Evolutionary conservation across 64 coral and sea anemone species (phyloP), one percentile per base, ranked within the genome.

Genomic region (Porites australiensis): DNA sequence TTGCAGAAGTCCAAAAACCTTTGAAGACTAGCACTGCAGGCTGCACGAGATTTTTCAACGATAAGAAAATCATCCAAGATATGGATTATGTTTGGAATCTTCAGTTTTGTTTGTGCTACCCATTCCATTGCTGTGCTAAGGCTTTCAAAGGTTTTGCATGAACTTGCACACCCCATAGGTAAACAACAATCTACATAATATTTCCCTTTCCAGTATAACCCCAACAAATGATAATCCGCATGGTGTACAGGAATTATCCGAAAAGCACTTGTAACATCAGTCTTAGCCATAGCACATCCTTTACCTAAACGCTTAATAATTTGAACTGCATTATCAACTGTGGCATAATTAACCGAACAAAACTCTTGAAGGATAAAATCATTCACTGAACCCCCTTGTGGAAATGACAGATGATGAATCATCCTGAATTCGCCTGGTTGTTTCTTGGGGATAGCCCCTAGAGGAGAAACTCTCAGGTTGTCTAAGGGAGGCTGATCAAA

Each of bases 1-100:
- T n/a, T n/a, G n/a, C 73, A 76, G 51, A 50, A 76, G 16, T 76
- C 46, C 15, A 50, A 73, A 20, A 73, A 73, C 43, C 43, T 73
- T 18, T 73, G 15, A 21, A 73, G 19, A 8, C 14, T 73, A 21
- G 70, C 48, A 4, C 14, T 37, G 48, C 70, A 72, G 2, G 22
- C 9, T 10, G 3, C 6, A 7, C 9, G 6, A 7, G 70, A 72
- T 7, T 72, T 14, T 10, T 7, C 79, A 4, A 77, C 69, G 14
- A 93, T 86, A 15, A 86, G 49, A 10, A 93, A 87, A 44, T 86
- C 82, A 51, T 86, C 54, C 6, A 85, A 51, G 0, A 92, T 74
- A n/a, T 74, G 71, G 3, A 11, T 14, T 11, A 64, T 64, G 47
- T 76, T 4, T 44, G 13, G n/a, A 47, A 76, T 76, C 3, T 27